Evolutionary conservation across 2,797 vertebrate species (phyloP).

Genomic region (Tarsius wallacei): DNA sequence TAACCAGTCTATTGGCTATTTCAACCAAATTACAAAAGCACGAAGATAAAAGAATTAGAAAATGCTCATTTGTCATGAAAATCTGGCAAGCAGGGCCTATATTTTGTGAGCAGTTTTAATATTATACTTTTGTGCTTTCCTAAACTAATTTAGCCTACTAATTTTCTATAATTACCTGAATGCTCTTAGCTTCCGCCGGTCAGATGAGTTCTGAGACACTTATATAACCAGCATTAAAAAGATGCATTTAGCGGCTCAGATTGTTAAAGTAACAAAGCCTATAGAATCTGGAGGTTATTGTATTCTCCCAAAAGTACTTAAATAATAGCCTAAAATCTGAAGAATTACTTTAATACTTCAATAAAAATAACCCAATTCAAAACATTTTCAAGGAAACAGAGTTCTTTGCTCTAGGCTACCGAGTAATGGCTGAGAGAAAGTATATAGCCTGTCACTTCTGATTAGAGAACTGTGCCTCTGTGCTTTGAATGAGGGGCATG

Average conservation of each 20-base stretch:
- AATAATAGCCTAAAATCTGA: constrained; percentile 99
- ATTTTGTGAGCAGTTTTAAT: constrained; percentile 75
- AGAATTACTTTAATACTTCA: constrained; percentile 99
- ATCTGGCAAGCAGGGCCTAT: constrained; percentile 70
- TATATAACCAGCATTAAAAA: constrained; percentile 91
- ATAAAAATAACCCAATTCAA: constrained; percentile 99
- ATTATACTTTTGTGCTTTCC: constrained; percentile 78
- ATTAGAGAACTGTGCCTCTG: constrained; percentile 97
- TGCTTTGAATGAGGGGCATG: constrained; percentile 97
- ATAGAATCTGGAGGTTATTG: constrained; percentile 92
- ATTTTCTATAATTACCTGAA: constrained; percentile 90
- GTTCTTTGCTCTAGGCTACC: constrained; percentile 96
- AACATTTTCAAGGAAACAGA: constrained; percentile 97
- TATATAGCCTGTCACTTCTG: constrained; percentile 98
- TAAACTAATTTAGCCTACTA: constrained; percentile 87
- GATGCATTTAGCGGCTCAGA: constrained; percentile 88
- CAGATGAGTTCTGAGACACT: constrained; percentile 86
- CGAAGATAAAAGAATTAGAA: constrained; percentile 65
- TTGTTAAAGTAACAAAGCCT: constrained; percentile 92
- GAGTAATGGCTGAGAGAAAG: constrained; percentile 98
- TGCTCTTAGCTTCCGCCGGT: constrained; percentile 86
- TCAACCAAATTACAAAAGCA: constrained; percentile 31
- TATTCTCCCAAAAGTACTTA: constrained; percentile 94
- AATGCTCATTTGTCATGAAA: constrained; percentile 57
- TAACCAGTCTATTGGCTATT: background rate